phyloP scores from a whole-genome alignment of 2,113 vertebrate species.

The Machaerirhynchus nigripectus region DNA sequence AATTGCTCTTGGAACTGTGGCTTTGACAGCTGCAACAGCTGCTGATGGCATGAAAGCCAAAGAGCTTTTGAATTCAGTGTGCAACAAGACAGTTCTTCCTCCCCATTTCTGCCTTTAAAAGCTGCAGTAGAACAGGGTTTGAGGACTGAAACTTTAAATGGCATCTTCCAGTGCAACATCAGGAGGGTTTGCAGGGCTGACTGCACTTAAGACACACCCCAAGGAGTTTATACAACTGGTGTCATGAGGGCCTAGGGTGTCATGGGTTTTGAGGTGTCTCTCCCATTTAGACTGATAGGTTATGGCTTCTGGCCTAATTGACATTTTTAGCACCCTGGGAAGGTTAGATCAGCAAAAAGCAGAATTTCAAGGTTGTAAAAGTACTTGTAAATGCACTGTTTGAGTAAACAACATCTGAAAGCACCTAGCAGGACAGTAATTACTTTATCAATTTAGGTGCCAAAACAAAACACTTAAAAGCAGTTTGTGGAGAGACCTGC shows the following conservation, averaged over 20 bases:
- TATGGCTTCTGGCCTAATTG: neutral
- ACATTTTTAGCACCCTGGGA: neutral
- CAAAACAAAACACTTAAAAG: neutral
- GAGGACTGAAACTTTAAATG: neutral
- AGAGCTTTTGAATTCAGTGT: neutral
- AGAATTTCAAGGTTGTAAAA: neutral
- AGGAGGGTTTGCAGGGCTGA: neutral
- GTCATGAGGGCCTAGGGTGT: too few species aligned
- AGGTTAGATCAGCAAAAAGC: neutral
- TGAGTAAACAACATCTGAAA: neutral
- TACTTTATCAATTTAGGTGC: neutral
- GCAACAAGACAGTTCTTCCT: neutral
- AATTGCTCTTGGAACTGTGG: neutral
- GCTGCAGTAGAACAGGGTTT: neutral
- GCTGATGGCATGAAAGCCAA: neutral
- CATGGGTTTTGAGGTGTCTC: neutral
- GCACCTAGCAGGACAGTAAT: neutral
- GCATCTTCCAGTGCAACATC: rapidly evolving
- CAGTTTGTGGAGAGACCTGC: neutral
- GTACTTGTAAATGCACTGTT: neutral
- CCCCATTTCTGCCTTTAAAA: neutral
- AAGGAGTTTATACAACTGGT: neutral
- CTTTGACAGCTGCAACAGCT: conserved; percentile 6
- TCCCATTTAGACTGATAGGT: neutral
- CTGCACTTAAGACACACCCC: neutral